phyloP scores from a whole-genome alignment of 2,888 invertebrate genomes.

The Ptycholaimellus sp. region DNA sequence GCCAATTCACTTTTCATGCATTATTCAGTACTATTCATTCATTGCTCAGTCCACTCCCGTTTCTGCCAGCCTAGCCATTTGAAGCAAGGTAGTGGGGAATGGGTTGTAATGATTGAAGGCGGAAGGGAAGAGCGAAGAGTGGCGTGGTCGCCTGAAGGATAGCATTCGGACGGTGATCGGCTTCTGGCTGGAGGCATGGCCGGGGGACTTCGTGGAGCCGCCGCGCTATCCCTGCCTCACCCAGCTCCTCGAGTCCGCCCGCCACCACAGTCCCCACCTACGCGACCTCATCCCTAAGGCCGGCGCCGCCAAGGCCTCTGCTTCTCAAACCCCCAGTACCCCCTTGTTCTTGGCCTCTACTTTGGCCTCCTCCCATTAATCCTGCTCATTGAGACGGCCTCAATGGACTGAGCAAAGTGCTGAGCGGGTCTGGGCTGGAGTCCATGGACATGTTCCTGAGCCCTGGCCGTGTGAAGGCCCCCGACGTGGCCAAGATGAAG shows the following conservation, averaged over 20 bases:
- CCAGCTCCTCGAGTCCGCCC: constrained; percentile 49
- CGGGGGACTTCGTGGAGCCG: constrained; percentile 67
- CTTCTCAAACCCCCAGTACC: constrained; percentile 11
- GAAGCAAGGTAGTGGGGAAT: no score
- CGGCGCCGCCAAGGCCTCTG: constrained; percentile 10
- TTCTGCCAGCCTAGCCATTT: no score
- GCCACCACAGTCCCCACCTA: constrained; percentile 8
- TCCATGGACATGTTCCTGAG: constrained; percentile 13
- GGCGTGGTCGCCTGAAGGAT: no score
- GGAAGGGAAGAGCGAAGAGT: no score
- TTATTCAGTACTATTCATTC: no score
- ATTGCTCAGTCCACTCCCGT: no score
- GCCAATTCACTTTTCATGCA: no score
- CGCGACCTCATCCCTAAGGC: constrained; percentile 13
- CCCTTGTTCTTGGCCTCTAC: neutral
- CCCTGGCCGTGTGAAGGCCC: constrained; percentile 14
- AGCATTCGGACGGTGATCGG: constrained; percentile 41
- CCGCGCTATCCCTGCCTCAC: constrained; percentile 53
- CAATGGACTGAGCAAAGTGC: constrained; percentile 13
- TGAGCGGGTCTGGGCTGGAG: constrained; percentile 16
- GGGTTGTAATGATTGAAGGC: no score
- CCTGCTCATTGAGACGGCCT: neutral
- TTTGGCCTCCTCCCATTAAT: no score
- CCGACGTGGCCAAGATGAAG: constrained; percentile 21
- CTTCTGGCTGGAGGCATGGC: constrained; percentile 90